phyloP scores from a whole-genome alignment of 2,888 invertebrate species.

The Hoplodrina blanda region DNA sequence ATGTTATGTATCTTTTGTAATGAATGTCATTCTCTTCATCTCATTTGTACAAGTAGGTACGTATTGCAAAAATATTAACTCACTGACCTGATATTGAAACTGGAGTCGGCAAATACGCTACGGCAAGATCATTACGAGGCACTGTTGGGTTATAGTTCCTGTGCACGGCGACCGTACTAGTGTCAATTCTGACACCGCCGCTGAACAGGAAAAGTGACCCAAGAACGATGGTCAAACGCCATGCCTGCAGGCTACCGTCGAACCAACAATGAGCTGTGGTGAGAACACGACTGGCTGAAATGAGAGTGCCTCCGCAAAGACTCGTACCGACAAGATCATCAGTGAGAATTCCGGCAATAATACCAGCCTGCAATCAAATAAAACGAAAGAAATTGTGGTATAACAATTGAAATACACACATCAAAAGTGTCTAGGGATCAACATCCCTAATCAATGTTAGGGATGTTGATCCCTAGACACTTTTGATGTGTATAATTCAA shows the following conservation, averaged over 20 bases:
- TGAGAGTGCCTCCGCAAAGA: conserved; percentile 75
- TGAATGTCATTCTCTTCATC: no score
- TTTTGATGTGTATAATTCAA: no score
- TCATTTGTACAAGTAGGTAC: no score
- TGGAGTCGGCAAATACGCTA: conserved; percentile 69
- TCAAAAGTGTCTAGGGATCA: no score
- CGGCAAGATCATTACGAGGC: conserved; percentile 69
- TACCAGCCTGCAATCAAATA: conserved; percentile 31
- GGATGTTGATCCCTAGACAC: no score
- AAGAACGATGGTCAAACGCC: conserved; percentile 73
- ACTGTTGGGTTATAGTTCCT: conserved; percentile 6
- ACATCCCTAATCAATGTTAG: no score
- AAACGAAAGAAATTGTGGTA: no score
- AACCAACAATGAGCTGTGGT: conserved; percentile 82
- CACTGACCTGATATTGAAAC: conserved; percentile 69
- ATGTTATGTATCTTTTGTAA: no score
- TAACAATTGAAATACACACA: no score
- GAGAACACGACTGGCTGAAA: conserved; percentile 66
- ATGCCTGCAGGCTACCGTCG: conserved; percentile 74
- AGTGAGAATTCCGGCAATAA: conserved; percentile 13
- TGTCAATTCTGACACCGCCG: conserved; percentile 73
- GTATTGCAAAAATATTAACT: neutral
- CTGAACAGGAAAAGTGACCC: conserved; percentile 71
- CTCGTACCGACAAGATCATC: neutral
- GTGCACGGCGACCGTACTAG: conserved; percentile 69